Percentiles rank a stretch among this genome's conserved stretches.
Conservation (phyloP, 2,113 vertebrate species). For the Eulemur rufifrons region DNA sequence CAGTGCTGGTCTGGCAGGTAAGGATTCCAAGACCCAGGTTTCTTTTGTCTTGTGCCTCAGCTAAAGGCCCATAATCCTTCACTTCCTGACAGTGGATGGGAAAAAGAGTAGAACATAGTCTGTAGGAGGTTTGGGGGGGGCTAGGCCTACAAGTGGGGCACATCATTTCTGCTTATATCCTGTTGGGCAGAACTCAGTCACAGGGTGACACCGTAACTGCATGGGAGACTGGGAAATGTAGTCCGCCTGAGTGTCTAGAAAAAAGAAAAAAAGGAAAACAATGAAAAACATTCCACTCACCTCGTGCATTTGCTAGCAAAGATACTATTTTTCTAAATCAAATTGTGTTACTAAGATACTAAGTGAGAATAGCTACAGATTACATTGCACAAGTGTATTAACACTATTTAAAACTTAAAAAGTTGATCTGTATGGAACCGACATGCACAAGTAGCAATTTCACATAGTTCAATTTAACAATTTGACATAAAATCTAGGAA, state of each 20-base stretch:
- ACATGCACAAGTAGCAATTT: neutral
- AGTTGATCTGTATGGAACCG: neutral
- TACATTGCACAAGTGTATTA: neutral
- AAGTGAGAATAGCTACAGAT: neutral
- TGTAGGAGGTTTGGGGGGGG: neutral
- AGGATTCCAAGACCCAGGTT: constrained; percentile 1
- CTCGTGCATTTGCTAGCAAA: neutral
- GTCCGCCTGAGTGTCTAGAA: neutral
- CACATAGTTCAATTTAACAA: neutral
- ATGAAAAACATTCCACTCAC: neutral
- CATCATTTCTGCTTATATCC: neutral
- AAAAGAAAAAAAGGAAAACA: neutral
- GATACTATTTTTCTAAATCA: constrained; percentile 22
- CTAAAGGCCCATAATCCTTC: neutral
- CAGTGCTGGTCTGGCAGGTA: neutral
- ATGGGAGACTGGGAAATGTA: neutral
- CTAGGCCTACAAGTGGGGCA: neutral
- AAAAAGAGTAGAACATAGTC: neutral
- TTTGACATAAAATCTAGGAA: constrained; percentile 37
- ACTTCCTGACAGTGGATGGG: neutral
- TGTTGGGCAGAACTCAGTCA: neutral
- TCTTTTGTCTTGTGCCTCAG: constrained; percentile 4
- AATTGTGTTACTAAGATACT: neutral
- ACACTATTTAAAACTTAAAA: neutral
- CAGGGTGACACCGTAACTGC: neutral